Conservation (phyloP, 2,113 vertebrate species). For the Salvelinus alpinus region DNA sequence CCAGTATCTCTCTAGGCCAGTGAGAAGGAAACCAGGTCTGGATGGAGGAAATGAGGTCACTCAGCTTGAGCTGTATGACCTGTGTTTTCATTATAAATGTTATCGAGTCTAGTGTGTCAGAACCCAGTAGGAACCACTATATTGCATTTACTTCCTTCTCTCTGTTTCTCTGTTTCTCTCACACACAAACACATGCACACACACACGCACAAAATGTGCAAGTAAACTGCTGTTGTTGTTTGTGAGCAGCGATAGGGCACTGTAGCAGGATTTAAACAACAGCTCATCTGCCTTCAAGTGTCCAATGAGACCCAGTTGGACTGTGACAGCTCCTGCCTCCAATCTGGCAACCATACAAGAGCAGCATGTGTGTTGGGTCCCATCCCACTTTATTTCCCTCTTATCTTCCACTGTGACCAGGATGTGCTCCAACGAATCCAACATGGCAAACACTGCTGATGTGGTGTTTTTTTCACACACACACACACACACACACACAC, state of each 20-base stretch:
- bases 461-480: slow-evolving; percentile 16
- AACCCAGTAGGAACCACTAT: no score
- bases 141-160: no score
- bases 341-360: slow-evolving; percentile 33
- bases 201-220: not conserved
- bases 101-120: no score
- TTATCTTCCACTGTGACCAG: slow-evolving; percentile 19
- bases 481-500: no score
- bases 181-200: not conserved
- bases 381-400: slow-evolving; percentile 27
- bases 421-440: slow-evolving; percentile 23
- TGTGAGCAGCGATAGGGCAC: slow-evolving; percentile 25
- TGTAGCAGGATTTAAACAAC: slow-evolving; percentile 46
- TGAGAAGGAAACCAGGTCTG: not conserved
- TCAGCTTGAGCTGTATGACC: not conserved
- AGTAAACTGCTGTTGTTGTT: slow-evolving; percentile 8
- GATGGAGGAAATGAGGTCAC: slow-evolving; percentile 3
- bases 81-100: no score
- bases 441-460: slow-evolving; percentile 38
- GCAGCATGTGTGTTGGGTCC: slow-evolving; percentile 38
- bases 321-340: slow-evolving; percentile 5
- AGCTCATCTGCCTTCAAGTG: slow-evolving; percentile 21
- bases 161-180: not conserved
- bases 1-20: not conserved
- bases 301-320: slow-evolving; percentile 7